Evolutionary conservation across 2,888 invertebrate genomes (phyloP), one percentile per base, ranked within the genome.

Genomic region (Polydrusus tereticollis): DNA sequence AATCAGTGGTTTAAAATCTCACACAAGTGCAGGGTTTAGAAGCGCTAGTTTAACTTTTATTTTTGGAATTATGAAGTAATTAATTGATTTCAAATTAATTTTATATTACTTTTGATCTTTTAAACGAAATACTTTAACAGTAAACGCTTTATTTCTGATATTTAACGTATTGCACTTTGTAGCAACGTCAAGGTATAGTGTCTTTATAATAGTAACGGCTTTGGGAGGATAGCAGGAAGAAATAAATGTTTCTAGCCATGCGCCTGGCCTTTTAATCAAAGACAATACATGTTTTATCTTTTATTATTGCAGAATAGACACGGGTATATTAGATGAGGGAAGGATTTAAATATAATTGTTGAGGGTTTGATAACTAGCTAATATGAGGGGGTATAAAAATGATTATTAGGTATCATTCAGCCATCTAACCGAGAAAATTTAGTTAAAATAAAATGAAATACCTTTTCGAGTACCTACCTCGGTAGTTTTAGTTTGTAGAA

Each of bases 181-280:
- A 26, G 20, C 23, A 52, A 20, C 8, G 16, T 21, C 3, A 50
- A 26, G 1, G 7, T 55, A 26, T 16, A 55, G 21, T 21, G 4
- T 10, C 10, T n/a, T n/a, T 1, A 21, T 10, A 47, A 47, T 23
- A 55, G 29, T 16, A 29, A 2, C 10, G 18, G 29, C 29, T 55
- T 16, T 55, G 10, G 29, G 3, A 33, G 2, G 2, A 55, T 16
- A 33, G 29, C 52, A 16, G 52, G 26, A 50, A 26, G 6, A 16
- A 16, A 55, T 29, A 16, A 0, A n/a, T n/a, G 29, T 29, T 75
- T 60, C 21, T 29, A 33, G 43, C 20, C 63, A 63, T 63, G 63
- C 63, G 80, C 79, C 72, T 77, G 78, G 77, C 81, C 78, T 81
- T 81, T 79, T 23, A 75, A 74, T 70, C 79, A 78, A 80, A 79